A percentile compares a stretch with the other conserved stretches of the same genome.
Evolutionary conservation across 2,888 invertebrate genomes (phyloP).

Genomic region (Lycophotia porphyrea): DNA sequence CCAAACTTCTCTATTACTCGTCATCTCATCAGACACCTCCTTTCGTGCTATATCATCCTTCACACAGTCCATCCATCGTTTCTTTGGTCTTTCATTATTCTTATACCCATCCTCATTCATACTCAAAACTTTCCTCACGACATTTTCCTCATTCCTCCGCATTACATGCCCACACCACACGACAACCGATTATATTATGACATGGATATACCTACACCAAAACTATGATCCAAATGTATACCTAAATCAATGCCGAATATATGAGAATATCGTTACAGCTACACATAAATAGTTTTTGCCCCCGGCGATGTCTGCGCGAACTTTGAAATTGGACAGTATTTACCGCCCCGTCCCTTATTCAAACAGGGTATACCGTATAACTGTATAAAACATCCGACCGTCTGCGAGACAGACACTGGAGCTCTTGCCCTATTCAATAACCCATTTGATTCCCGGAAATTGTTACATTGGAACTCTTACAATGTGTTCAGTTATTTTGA

Average conservation of each 20-base stretch:
- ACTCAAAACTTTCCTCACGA: too few species aligned
- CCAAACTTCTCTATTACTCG: too few species aligned
- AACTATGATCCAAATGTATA: background rate
- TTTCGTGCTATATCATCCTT: too few species aligned
- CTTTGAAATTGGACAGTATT: slow-evolving; percentile 60
- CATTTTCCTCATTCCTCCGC: too few species aligned
- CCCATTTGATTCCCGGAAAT: slow-evolving; percentile 62
- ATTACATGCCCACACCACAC: too few species aligned
- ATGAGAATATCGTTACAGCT: slow-evolving; percentile 3
- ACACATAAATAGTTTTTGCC: slow-evolving; percentile 33
- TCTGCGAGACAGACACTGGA: slow-evolving; percentile 42
- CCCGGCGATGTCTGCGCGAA: slow-evolving; percentile 42
- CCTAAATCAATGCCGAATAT: slow-evolving; percentile 20
- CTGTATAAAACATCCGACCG: slow-evolving; percentile 49
- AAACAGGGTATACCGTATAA: slow-evolving; percentile 47
- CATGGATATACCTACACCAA: background rate
- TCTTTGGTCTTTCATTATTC: too few species aligned
- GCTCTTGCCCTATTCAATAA: slow-evolving; percentile 60
- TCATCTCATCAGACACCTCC: too few species aligned
- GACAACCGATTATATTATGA: too few species aligned
- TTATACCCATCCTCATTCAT: too few species aligned
- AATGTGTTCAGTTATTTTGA: slow-evolving; percentile 59
- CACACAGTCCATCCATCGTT: too few species aligned
- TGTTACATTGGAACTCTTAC: slow-evolving; percentile 53
- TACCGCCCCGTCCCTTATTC: slow-evolving; percentile 48